Percentiles rank a stretch among this genome's conserved stretches.
These are phyloP conservation scores for Perognathus longimembris DNA, from an alignment of 2,113 vertebrate genomes.

Conservation along the genomic window DNA sequence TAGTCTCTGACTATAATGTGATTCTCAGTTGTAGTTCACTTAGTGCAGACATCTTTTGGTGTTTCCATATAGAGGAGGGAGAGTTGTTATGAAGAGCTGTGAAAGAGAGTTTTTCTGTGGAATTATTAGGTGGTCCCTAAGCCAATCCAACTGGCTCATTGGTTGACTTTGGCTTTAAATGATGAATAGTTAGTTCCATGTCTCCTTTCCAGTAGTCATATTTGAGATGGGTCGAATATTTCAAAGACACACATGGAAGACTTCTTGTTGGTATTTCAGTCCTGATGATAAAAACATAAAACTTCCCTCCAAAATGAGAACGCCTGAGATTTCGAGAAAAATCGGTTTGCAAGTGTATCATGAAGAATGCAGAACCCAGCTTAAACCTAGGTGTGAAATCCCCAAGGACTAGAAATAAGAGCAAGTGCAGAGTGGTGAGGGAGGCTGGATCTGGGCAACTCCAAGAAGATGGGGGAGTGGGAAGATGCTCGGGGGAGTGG, in stretches of 20 bases:
- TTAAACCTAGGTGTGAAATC: neutral
- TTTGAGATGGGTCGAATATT: no score
- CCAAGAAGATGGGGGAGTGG: neutral
- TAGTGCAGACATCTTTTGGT: neutral
- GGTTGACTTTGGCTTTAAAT: neutral
- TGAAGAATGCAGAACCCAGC: neutral
- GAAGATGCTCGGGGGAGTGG: neutral
- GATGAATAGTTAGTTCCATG: no score
- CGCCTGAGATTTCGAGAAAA: neutral
- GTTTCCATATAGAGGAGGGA: neutral
- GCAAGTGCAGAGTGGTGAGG: neutral
- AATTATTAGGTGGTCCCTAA: neutral
- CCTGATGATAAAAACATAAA: no score
- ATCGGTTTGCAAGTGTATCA: conserved; percentile 14
- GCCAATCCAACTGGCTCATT: neutral
- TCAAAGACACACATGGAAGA: no score
- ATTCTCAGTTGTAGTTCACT: conserved; percentile 5
- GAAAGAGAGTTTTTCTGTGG: conserved; percentile 22
- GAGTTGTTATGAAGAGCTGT: neutral
- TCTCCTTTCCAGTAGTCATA: no score
- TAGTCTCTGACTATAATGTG: neutral
- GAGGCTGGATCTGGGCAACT: neutral
- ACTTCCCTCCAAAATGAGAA: neutral
- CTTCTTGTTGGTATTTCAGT: no score
- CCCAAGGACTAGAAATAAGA: neutral